phyloP scores from a whole-genome alignment of 2,888 invertebrate species.

The Melikaiella ostensackeni region DNA sequence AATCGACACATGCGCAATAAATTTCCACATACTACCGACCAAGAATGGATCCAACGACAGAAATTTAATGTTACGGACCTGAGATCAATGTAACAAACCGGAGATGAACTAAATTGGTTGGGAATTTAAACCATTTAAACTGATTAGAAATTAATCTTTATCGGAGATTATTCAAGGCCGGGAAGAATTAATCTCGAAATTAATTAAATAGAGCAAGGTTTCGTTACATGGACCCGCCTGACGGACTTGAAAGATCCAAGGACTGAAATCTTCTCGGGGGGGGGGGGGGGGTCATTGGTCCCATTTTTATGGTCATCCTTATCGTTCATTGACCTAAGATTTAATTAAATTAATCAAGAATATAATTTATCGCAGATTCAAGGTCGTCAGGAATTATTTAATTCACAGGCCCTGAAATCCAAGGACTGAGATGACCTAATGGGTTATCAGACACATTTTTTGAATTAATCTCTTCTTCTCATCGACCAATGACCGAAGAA shows the following conservation, averaged over 20 bases:
- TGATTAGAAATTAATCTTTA: background rate
- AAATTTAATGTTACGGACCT: background rate
- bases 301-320: background rate
- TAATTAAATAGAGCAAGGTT: too few species aligned
- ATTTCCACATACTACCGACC: background rate
- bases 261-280: background rate
- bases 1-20: slow-evolving; percentile 21
- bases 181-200: background rate
- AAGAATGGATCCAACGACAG: background rate
- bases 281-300: background rate
- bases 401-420: background rate
- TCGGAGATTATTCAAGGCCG: background rate
- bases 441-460: background rate
- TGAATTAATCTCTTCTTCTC: background rate
- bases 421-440: background rate
- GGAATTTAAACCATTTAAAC: background rate
- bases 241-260: background rate
- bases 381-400: too few species aligned
- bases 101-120: background rate
- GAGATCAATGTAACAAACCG: background rate
- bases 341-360: background rate
- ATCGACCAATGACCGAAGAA: slow-evolving; percentile 24
- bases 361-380: background rate
- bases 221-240: background rate
- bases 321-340: background rate